Percentiles rank a stretch among this genome's conserved stretches.
Evolutionary conservation across 1,140 invertebrate species (phyloP).

Genomic region (Proctacanthus coquilletti): DNA sequence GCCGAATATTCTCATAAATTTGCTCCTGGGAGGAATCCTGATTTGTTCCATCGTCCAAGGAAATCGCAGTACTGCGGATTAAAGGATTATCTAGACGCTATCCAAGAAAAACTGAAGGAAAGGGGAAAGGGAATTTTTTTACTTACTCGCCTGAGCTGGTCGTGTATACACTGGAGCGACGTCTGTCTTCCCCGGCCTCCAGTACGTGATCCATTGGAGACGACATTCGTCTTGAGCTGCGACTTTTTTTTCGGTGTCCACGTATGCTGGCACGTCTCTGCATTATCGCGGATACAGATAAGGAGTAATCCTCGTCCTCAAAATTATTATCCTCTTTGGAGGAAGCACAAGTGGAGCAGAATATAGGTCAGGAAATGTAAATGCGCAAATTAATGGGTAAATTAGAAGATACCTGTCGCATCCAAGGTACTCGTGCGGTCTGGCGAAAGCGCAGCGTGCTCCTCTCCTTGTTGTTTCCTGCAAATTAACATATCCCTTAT

Average conservation of each 20-base stretch:
- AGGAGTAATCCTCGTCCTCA: constrained; percentile 66
- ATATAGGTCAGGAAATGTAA: background rate
- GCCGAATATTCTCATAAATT: constrained; percentile 77
- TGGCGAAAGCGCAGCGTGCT: no score
- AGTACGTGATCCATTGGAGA: constrained; percentile 45
- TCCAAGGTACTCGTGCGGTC: no score
- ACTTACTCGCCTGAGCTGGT: constrained; percentile 73
- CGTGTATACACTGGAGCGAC: constrained; percentile 65
- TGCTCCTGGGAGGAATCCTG: constrained; percentile 57
- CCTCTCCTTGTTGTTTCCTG: no score
- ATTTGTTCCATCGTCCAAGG: constrained; percentile 47
- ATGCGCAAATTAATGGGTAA: no score
- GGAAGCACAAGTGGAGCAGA: background rate
- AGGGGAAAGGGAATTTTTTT: background rate
- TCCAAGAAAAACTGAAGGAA: no score
- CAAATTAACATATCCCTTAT: no score
- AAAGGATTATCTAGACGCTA: no score
- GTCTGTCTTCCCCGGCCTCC: constrained; percentile 33
- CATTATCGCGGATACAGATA: constrained; percentile 64
- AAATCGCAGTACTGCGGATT: constrained; percentile 59
- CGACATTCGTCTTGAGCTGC: constrained; percentile 43
- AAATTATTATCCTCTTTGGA: background rate
- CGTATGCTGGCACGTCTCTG: constrained; percentile 51
- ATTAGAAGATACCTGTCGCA: no score
- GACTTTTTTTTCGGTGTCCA: constrained; percentile 39